Base-by-base conservation (phyloP, 2,888 invertebrate species). In the Sminthurides aquaticus region DNA sequence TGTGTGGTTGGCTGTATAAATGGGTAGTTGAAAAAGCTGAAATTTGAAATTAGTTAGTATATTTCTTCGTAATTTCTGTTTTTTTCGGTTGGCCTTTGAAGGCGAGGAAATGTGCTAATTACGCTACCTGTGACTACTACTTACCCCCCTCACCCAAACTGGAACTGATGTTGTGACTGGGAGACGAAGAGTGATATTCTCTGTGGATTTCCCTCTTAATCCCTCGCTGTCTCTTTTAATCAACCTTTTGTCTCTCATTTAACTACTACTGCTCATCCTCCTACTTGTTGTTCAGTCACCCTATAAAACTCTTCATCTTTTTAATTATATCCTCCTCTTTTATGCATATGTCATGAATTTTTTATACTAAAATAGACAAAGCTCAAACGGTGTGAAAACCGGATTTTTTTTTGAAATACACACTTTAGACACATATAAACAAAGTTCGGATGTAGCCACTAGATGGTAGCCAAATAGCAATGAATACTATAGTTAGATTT, bases 91-190 rank as follows among this genome's bases (percentile, higher is more conserved):
- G 58, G 58, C 58, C 64, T 64, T 55, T 64, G 60, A 64, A 64
- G 64, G 64, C 64, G 64, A 60, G 64, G 64, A 48, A 64, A 64
- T 64, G 64, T 64, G 60, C 64, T 60, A 60, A 55, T 64, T 56
- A 64, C 64, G 59, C 64, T 64, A 64, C 64, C 60, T 54, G 64
- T 59, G 64, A 64, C n/a, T n/a, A n/a, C n/a, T n/a, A n/a, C 60
- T 55, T 64, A 60, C 56, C 60, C 64, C 59, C 64, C 64, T 49
- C 64, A 54, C 60, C 60, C 64, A 60, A 59, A 60, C 64, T 64
- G 64, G 64, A 64, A 64, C 64, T 64, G 60, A 64, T 34, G 55
- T 64, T 59, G 60, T 64, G 60, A 64, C 64, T 64, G 64, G 64
- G 58, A 64, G 64, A 57, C 49, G 58, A 64, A 49, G 8, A 64